Conservation (phyloP, 1,140 invertebrate species). For the Eciton burchellii region DNA sequence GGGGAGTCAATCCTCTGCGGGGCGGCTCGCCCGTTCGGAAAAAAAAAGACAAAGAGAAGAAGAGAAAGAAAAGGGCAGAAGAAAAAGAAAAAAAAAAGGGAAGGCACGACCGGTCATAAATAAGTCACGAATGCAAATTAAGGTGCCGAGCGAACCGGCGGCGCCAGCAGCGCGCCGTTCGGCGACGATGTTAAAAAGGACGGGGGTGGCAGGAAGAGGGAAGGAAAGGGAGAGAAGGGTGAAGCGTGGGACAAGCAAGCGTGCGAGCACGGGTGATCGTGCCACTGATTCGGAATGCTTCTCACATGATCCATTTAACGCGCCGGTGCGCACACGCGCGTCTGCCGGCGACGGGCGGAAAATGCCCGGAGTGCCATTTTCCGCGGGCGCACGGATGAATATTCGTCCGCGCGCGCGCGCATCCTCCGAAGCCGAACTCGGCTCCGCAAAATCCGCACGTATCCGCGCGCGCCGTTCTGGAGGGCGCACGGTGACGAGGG, state of each 20-base stretch:
- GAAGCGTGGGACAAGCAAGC: constrained; percentile 16
- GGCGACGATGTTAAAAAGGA: no score
- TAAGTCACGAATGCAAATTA: constrained; percentile 2
- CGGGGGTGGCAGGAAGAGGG: no score
- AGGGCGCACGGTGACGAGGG: constrained; percentile 21
- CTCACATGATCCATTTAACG: constrained; percentile 58
- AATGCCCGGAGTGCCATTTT: constrained; percentile 48
- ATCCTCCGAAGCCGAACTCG: constrained; percentile 41
- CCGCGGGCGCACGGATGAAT: constrained; percentile 50
- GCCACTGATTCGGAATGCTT: constrained; percentile 53
- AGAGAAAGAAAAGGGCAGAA: no score
- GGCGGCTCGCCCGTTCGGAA: no score
- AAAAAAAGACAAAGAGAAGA: no score
- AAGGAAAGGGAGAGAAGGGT: constrained; percentile 39
- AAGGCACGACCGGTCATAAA: background rate
- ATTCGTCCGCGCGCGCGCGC: constrained; percentile 51
- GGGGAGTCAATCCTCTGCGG: background rate
- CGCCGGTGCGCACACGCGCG: constrained; percentile 27
- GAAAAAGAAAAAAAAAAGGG: no score
- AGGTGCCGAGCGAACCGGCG: background rate
- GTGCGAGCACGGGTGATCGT: constrained; percentile 41
- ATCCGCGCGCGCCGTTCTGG: background rate
- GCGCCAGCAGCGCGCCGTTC: constrained; percentile 11
- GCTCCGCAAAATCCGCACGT: constrained; percentile 14
- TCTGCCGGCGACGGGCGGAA: background rate